Base-by-base conservation (phyloP, 2,113 vertebrate species). In the Calidris pygmaea region DNA sequence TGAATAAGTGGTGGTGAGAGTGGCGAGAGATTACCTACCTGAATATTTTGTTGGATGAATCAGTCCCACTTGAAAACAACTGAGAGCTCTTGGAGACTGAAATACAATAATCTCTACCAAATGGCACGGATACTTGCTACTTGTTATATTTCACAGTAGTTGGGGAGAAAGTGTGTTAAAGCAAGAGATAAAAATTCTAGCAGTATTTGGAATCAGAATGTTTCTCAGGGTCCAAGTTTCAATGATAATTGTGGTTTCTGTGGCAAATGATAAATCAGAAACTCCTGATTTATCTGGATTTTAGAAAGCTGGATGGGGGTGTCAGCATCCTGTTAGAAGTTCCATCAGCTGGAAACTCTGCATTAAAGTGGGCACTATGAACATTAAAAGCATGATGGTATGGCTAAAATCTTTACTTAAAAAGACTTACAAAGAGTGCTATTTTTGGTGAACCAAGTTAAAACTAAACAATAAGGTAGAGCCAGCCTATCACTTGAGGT, bases 11-110 rank as follows among this genome's bases (percentile, higher is more conserved):
- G 41, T 70, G 32, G 15, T 6, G 8, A 89, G 66, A 70, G 34
- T 59, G 53, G 39, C 2, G 7, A 85, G 53, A 80, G 48, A 87
- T n/a, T 66, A 93, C 20, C 18, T 60, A 72, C 45, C 13, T 32
- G 70, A 81, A 63, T 47, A 91, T 96, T 94, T 92, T 92, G 35
- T 70, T 90, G 71, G 50, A 92, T 93, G 48, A 97, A 88, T 92
- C 72, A 93, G 68, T 90, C 47, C 45, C 91, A 87, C 87, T 87
- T 94, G 94, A 93, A 94, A 62, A 27, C n/a, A 59, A 58, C 26
- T 76, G 73, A 96, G 93, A 53, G 62, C 85, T 91, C 66, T 93
- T 92, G 68, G 39, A 90, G 43, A 58, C 58, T 89, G 75, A 93
- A 92, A 94, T 62, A 78, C 45, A 76, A 84, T 45, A 74, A 87